Evolutionary conservation across 2,797 vertebrate species (phyloP), one percentile per base, ranked within the genome.

Genomic region (Oreonectes daqikongensis): DNA sequence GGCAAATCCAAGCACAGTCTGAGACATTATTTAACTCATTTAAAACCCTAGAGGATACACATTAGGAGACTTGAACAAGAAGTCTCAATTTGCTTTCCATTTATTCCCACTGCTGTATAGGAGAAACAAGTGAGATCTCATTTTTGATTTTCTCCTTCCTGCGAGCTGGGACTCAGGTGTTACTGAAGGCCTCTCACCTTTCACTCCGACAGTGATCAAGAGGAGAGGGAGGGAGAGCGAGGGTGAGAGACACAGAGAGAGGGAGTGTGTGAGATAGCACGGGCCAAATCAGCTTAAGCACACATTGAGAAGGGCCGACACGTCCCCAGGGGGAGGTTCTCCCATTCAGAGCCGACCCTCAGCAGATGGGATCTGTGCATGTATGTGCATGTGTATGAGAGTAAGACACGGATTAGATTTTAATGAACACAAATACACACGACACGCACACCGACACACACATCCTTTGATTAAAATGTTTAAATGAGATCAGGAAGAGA

Each of bases 321-420:
- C 32, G 61, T 80, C 84, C 75, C 55, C 44, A 81, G 89, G 87
- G 91, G 89, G 86, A 78, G 76, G 77, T 82, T 84, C 84, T 83
- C 22, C 87, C 86, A 90, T 92, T 93, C 88, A 92, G 82, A 85
- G 82, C 85, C 68, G 78, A 71, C 78, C 79, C 71, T 38, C 61
- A 89, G 88, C 93, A 94, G 93, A 94, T 93, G 93, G 92, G 92
- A 63, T 75, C 72, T 82, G 57, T 61, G 72, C 12, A 40, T 59
- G 78, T 80, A 68, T 75, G 61, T 80, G 71, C 26, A 35, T 66
- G 68, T 65, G 52, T 65, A 60, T 59, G 63, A 42, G 48, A 72
- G 69, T 65, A 68, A 55, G 59, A 83, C 86, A 83, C 84, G 83
- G 86, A 76, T 83, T 88, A 86, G 87, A 88, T 90, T 92, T 68